phyloP scores from a whole-genome alignment of 2,888 invertebrate genomes.

The Chrysina gloriosa region DNA sequence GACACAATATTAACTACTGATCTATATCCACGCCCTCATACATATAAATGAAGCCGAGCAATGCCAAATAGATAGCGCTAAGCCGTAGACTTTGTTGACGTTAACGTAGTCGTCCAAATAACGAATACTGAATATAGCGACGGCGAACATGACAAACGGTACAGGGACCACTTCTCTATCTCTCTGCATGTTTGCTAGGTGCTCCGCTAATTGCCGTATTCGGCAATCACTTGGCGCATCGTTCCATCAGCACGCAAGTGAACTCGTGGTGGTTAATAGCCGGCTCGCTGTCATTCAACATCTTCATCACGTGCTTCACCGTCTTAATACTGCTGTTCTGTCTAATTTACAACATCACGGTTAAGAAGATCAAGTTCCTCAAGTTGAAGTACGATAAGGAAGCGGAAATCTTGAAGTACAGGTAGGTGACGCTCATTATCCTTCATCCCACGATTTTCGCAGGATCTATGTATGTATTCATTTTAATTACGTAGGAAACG shows the following conservation, averaged over 20 bases:
- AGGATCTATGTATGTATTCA: neutral
- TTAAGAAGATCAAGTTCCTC: slow-evolving; percentile 71
- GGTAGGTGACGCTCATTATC: slow-evolving; percentile 65
- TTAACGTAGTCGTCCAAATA: neutral
- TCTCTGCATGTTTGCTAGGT: slow-evolving; percentile 63
- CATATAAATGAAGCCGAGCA: slow-evolving; percentile 6
- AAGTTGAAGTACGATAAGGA: slow-evolving; percentile 73
- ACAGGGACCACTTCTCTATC: neutral
- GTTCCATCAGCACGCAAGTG: slow-evolving; percentile 69
- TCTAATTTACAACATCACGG: slow-evolving; percentile 75
- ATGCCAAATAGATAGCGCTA: neutral
- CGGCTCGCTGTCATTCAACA: slow-evolving; percentile 71
- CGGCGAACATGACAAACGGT: neutral
- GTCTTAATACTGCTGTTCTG: slow-evolving; percentile 76
- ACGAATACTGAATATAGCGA: slow-evolving; percentile 9
- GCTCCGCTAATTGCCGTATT: slow-evolving; percentile 76
- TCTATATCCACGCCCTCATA: slow-evolving; percentile 1
- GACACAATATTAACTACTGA: neutral
- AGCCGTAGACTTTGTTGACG: slow-evolving; percentile 1
- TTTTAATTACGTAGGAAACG: too few relatives aligned
- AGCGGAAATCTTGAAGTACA: slow-evolving; percentile 68
- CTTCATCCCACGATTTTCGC: too few relatives aligned
- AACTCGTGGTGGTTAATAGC: slow-evolving; percentile 75
- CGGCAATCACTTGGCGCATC: slow-evolving; percentile 75
- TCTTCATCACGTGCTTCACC: slow-evolving; percentile 76